Base-by-base conservation (phyloP, 2,797 vertebrate species). In the Malurus leucopterus region DNA sequence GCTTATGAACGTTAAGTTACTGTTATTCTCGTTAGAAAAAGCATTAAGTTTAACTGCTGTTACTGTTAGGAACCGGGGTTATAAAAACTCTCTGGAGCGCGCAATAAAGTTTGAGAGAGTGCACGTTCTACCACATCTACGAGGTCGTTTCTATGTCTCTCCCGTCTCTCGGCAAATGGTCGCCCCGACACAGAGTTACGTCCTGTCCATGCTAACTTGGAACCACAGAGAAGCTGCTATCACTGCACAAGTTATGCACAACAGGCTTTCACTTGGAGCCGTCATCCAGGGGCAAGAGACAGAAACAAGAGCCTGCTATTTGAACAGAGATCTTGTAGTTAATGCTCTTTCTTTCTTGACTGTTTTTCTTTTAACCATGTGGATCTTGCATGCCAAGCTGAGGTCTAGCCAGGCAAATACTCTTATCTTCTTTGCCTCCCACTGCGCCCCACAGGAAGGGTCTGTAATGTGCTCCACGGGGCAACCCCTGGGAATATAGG, bases 401-500 rank as follows among this genome's bases (percentile, higher is more conserved):
- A 74, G 13, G 8, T 49, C 40, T 15, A 26, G 16, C 16, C 36
- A 26, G 29, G 8, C 2, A 69, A 84, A 84, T 40, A 5, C 11
- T 57, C 16, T 41, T 27, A 4, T 27, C 38, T 84, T 72, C 18
- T n/a, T 43, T 70, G 11, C 8, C 1, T 84, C 22, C 15, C 24
- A 57, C 29, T 4, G 7, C 11, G 30, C 2, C 7, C 57, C 57
- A 22, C 7, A 63, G n/a, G 11, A 67, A 55, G 8, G 29, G 4
- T 79, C 30, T 69, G 21, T 43, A 50, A 58, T 7, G 6, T 8
- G 3, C 2, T 67, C 6, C 30, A 1, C 9, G 15, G 43, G 16
- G 3, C 11, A 72, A 1, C 7, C 15, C 57, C 27, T 11, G 3
- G 32, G 32, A 81, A 62, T 34, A 30, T 0, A 1, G 29, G 2